Conservation (phyloP, 2,113 vertebrate species). For the Burhinus bistriatus region DNA sequence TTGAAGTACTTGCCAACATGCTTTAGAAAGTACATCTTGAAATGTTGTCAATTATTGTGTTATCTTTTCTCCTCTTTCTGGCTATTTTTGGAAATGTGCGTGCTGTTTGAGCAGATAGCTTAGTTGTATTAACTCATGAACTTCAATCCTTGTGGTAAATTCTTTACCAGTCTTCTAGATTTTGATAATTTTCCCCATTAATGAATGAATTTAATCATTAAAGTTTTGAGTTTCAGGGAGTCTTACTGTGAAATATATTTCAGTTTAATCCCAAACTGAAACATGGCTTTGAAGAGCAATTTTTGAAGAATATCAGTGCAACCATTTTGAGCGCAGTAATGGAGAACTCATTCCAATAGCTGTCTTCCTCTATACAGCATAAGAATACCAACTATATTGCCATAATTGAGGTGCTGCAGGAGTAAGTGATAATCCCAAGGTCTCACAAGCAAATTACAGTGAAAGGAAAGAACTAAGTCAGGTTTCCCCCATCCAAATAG, state of each 20-base stretch:
- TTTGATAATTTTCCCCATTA: neutral
- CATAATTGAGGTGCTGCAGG: neutral
- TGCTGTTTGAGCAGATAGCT: neutral
- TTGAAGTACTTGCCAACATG: constrained; percentile 7
- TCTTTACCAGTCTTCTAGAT: neutral
- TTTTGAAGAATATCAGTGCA: neutral
- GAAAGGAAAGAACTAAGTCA: neutral
- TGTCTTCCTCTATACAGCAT: neutral
- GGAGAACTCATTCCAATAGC: neutral
- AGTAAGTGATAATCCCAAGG: neutral
- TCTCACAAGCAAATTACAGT: neutral
- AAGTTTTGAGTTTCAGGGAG: neutral
- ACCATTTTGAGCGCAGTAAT: neutral
- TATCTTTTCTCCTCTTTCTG: constrained; percentile 31
- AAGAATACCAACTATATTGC: neutral
- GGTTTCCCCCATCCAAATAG: neutral
- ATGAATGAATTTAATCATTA: neutral
- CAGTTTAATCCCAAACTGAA: neutral
- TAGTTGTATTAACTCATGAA: neutral
- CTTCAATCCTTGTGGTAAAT: neutral
- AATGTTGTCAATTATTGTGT: neutral
- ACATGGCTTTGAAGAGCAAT: neutral
- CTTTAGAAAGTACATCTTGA: constrained; percentile 26
- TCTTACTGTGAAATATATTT: neutral
- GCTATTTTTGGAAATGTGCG: neutral